A percentile compares a stretch with the other conserved stretches of the same genome.
Evolutionary conservation across 2,113 vertebrate genomes (phyloP).

Genomic region (Micronycteris hirsuta): DNA sequence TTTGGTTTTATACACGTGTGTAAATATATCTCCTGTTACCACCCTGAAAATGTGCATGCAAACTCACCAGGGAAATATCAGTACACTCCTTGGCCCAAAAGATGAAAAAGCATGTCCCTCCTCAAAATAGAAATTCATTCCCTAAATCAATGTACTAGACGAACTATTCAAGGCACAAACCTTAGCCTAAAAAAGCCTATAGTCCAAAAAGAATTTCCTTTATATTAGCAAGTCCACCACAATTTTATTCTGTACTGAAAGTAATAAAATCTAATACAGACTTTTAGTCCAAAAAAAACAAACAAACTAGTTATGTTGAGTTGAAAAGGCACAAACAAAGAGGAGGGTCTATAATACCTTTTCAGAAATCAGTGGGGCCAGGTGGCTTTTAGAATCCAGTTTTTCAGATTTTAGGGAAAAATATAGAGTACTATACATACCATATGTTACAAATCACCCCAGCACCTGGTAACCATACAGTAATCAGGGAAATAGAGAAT

Average conservation of each 20-base stretch:
- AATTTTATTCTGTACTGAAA: slow-evolving; percentile 33
- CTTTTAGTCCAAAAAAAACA: slow-evolving; percentile 7
- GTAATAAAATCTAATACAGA: not conserved
- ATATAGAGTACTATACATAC: not conserved
- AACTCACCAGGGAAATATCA: not conserved
- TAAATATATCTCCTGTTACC: not conserved
- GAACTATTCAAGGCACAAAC: slow-evolving; percentile 1
- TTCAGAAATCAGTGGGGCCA: not conserved
- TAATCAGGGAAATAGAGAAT: not conserved
- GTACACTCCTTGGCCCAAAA: not conserved
- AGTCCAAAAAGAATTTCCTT: slow-evolving; percentile 8
- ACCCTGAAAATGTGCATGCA: not conserved
- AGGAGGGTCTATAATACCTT: not conserved
- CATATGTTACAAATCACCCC: slow-evolving; percentile 1
- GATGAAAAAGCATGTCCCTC: not conserved
- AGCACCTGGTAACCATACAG: not conserved
- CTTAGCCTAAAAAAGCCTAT: not conserved
- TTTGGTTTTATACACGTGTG: not conserved
- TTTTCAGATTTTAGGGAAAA: slow-evolving; percentile 44
- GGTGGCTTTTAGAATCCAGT: not conserved
- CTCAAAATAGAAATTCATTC: slow-evolving; percentile 18
- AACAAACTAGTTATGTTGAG: not conserved
- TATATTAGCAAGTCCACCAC: not conserved
- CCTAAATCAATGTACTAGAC: not conserved
- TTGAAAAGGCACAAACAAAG: not conserved